phyloP scores from a whole-genome alignment of 1,140 invertebrate genomes.

The Drosophila bocqueti region DNA sequence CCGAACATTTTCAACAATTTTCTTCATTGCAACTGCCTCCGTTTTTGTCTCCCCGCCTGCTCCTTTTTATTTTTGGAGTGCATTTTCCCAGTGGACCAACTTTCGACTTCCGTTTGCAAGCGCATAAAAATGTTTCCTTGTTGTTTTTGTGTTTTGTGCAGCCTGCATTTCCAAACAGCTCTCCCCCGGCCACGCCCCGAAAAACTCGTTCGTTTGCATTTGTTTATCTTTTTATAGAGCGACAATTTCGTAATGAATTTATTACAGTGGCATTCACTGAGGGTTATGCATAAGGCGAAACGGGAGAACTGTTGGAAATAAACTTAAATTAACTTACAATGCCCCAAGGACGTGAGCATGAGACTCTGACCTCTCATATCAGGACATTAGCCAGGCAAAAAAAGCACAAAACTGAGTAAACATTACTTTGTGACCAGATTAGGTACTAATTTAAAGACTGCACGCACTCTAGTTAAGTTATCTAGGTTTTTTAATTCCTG shows the following conservation, averaged over 20 bases:
- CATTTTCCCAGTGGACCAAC: slow-evolving; percentile 74
- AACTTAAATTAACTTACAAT: slow-evolving; percentile 78
- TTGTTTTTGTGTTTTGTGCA: slow-evolving; percentile 31
- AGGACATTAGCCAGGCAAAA: not conserved
- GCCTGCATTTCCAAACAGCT: slow-evolving; percentile 39
- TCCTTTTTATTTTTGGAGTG: slow-evolving; percentile 59
- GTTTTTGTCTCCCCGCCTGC: slow-evolving; percentile 16
- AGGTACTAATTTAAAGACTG: not conserved
- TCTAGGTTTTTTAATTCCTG: not conserved
- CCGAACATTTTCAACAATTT: slow-evolving; percentile 58
- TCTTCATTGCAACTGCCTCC: slow-evolving; percentile 35
- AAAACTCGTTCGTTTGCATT: slow-evolving; percentile 52
- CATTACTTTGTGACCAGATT: not conserved
- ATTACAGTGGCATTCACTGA: slow-evolving; percentile 63
- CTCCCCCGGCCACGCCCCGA: not conserved
- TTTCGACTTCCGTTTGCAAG: slow-evolving; percentile 77
- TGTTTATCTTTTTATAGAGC: slow-evolving; percentile 79
- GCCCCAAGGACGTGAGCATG: slow-evolving; percentile 31
- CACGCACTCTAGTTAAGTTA: not conserved
- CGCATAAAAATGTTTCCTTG: slow-evolving; percentile 73
- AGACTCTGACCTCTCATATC: slow-evolving; percentile 1
- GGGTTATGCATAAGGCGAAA: slow-evolving; percentile 66
- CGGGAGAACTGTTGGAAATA: slow-evolving; percentile 63
- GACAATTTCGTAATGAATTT: slow-evolving; percentile 82
- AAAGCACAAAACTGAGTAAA: not conserved